Conservation (phyloP, 2,888 invertebrate genomes). For the Scelioninae gen. 1 region DNA sequence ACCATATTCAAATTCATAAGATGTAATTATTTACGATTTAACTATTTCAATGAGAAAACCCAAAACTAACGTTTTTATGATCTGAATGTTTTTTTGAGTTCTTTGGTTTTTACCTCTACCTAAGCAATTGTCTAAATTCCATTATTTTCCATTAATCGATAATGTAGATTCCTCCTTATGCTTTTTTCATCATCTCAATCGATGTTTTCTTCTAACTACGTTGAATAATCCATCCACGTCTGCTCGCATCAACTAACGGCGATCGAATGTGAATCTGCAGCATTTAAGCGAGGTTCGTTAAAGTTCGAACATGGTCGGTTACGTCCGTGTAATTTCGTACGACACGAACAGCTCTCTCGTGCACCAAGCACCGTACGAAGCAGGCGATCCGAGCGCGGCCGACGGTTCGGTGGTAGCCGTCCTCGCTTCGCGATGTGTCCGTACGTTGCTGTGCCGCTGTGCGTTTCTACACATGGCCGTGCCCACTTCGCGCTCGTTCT, state of each 20-base stretch:
- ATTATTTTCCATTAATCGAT: too few relatives aligned
- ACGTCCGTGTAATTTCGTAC: conserved; percentile 34
- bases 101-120: too few relatives aligned
- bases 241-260: conserved; percentile 23
- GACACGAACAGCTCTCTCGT: conserved; percentile 38
- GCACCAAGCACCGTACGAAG: conserved; percentile 57
- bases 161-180: too few relatives aligned
- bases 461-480: conserved; percentile 71
- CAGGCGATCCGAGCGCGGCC: conserved; percentile 67
- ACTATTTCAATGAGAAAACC: too few relatives aligned
- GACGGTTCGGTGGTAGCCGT: conserved; percentile 69
- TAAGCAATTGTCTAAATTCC: too few relatives aligned
- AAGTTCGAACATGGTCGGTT: conserved; percentile 26
- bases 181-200: too few relatives aligned
- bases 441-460: conserved; percentile 68
- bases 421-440: conserved; percentile 69
- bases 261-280: conserved; percentile 36
- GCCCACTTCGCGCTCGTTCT: conserved; percentile 59
- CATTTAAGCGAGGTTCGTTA: conserved; percentile 21
- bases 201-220: too few relatives aligned
- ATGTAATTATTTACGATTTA: too few relatives aligned
- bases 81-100: too few relatives aligned
- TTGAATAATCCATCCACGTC: too few relatives aligned
- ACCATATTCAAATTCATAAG: too few relatives aligned
- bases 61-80: too few relatives aligned